Evolutionary conservation across 2,888 invertebrate genomes (phyloP), one percentile per base, ranked within the genome.

Genomic region (Galeopsomyia nigrocyanea): DNA sequence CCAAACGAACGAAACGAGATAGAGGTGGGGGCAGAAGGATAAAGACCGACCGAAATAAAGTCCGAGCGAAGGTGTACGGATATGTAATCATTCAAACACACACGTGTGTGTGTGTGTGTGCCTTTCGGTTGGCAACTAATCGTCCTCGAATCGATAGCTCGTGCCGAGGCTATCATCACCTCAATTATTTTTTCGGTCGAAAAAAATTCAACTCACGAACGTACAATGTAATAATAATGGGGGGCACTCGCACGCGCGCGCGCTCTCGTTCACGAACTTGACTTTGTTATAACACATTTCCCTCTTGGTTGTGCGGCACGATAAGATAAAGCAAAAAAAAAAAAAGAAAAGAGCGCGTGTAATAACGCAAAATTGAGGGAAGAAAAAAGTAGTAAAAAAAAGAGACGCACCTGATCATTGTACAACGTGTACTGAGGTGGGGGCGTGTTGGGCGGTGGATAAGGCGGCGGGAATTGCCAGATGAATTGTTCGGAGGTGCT

Each of bases 381-480:
- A 26, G 26, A 26, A 5, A 26, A 2, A 2, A 5, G 26, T 2
- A 19, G 60, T 19, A 19, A 16, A 22, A 26, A 14, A 17, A n/a
- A n/a, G 47, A n/a, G n/a, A 75, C 91, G 88, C 88, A 95, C 95
- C 93, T 94, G 93, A 90, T 93, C 93, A 87, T 92, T 92, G 89
- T 91, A 93, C 92, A 92, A 89, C 88, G 87, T 83, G 83, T 92
- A 93, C 87, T 92, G 93, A 86, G 92, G 91, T 83, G 92, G 92
- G 87, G 92, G 91, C 87, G 83, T 85, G 75, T 84, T 71, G 66
- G 84, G 83, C 66, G 86, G 85, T 73, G 87, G 86, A 77, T 84
- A 85, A 68, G 93, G 92, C 82, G 94, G 94, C 84, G 94, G 94
- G 87, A 94, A 94, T 87, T 94, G 93, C 95, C 94, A 95, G 86